Evolutionary conservation across 2,797 vertebrate genomes (phyloP).

Genomic region (Staurois parvus): DNA sequence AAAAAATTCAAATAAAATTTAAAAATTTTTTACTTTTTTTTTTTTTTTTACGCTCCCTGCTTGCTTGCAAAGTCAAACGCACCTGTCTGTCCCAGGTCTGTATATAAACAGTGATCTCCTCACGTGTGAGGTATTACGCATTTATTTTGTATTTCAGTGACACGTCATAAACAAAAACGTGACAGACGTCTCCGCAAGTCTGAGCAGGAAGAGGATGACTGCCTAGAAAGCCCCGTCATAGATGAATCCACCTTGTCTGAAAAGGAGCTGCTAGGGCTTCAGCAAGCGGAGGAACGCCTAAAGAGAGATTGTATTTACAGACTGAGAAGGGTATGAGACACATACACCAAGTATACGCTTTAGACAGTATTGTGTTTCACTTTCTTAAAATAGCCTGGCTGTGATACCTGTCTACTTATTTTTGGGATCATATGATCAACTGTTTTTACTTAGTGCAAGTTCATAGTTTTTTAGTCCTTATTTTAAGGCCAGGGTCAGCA

Average conservation of each 20-base stretch:
- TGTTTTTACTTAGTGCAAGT: neutral
- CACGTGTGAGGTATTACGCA: no score
- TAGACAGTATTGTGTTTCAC: neutral
- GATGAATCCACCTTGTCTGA: conserved; percentile 82
- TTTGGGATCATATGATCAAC: neutral
- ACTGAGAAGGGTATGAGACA: conserved; percentile 82
- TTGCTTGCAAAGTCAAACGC: no score
- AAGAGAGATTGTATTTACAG: conserved; percentile 82
- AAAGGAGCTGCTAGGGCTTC: conserved; percentile 80
- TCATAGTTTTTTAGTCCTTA: neutral
- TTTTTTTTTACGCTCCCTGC: no score
- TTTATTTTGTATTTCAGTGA: conserved; percentile 67
- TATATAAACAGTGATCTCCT: no score
- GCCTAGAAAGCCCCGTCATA: conserved; percentile 72
- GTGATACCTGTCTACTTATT: neutral
- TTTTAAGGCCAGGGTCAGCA: no score
- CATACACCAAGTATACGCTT: no score
- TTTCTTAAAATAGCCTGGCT: neutral
- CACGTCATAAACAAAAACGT: conserved; percentile 70
- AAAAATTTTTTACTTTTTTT: no score
- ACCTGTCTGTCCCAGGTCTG: no score
- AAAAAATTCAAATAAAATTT: no score
- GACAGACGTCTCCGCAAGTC: conserved; percentile 74
- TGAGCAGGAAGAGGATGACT: conserved; percentile 75
- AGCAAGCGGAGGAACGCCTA: conserved; percentile 82